Evolutionary conservation across 1,140 invertebrate genomes (phyloP), one percentile per base, ranked within the genome.

Genomic region (Riptortus pedestris): DNA sequence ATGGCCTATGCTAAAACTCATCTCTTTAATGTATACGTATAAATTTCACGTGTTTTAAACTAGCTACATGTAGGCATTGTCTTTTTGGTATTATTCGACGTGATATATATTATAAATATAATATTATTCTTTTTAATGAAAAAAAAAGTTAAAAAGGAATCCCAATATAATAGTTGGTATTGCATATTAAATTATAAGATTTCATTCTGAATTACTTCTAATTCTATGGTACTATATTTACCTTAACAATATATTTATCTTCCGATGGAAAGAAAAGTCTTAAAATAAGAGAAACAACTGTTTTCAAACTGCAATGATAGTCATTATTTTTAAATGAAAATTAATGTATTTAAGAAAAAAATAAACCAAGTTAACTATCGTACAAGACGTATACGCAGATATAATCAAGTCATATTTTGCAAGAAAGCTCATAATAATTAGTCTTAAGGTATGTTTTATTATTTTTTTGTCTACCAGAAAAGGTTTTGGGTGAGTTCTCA

Each of bases 11-110:
- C 57, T 29, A 14, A 18, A 45, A 62, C 33, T 65, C 55, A 55
- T 66, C 31, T 65, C 65, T 67, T 47, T 66, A 62, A 59, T 38
- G 65, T 69, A 69, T 69, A 69, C 68, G 68, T 67, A 67, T 65
- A 69, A 66, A 61, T 63, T 65, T 69, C 65, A 60, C 63, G 62
- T 69, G 67, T 69, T 69, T 67, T 63, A 65, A 60, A 60, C 55
- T 62, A 62, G 60, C 60, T 62, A 65, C 27, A 55, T 60, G 33
- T 66, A 66, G 65, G 47, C 60, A 58, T 66, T 66, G 65, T 66
- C 65, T 66, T 62, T 55, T 66, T 66, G 48, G 65, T 66, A 66
- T 62, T 58, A 62, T 62, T 66, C 60, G 33, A 66, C 57, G 60
- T 62, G 65, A 62, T 66, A 62, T 62, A 26, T 57, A 57, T 61